Conservation (phyloP, 2,888 invertebrate species). For the Andrena chrysosceles region DNA sequence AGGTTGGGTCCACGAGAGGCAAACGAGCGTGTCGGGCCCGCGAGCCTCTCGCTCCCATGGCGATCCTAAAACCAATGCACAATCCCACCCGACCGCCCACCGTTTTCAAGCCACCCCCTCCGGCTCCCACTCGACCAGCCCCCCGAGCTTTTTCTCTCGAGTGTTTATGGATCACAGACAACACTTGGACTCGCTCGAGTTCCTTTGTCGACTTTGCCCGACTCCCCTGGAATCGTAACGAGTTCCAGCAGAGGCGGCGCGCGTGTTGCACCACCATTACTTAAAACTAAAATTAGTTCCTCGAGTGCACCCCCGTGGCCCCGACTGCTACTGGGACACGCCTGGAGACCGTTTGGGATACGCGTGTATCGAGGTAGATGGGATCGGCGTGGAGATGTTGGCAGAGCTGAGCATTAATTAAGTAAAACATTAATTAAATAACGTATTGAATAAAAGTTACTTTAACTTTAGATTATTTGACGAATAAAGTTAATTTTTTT, state of each 20-base stretch:
- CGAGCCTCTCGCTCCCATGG: slow-evolving; percentile 50
- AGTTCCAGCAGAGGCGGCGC: slow-evolving; percentile 24
- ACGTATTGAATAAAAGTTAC: no score
- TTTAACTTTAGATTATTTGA: no score
- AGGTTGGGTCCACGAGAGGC: slow-evolving; percentile 61
- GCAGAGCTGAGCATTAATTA: neutral
- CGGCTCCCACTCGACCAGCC: slow-evolving; percentile 1
- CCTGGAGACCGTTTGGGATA: slow-evolving; percentile 14
- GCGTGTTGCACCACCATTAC: slow-evolving; percentile 55
- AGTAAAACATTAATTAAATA: no score
- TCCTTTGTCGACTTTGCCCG: slow-evolving; percentile 54
- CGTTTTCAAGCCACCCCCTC: neutral
- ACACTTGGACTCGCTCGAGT: slow-evolving; percentile 63
- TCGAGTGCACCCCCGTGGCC: slow-evolving; percentile 51
- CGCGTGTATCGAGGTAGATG: slow-evolving; percentile 25
- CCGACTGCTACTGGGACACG: neutral
- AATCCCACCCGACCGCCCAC: neutral
- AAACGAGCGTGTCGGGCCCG: slow-evolving; percentile 67
- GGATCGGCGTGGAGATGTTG: neutral
- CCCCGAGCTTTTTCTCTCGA: slow-evolving; percentile 30
- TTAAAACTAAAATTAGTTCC: slow-evolving; percentile 59
- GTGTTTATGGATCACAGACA: slow-evolving; percentile 67
- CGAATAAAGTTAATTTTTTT: no score
- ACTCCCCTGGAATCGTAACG: slow-evolving; percentile 59
- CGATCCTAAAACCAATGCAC: slow-evolving; percentile 56